Base-by-base conservation (phyloP, 1,140 invertebrate species). In the Globodera rostochiensis region DNA sequence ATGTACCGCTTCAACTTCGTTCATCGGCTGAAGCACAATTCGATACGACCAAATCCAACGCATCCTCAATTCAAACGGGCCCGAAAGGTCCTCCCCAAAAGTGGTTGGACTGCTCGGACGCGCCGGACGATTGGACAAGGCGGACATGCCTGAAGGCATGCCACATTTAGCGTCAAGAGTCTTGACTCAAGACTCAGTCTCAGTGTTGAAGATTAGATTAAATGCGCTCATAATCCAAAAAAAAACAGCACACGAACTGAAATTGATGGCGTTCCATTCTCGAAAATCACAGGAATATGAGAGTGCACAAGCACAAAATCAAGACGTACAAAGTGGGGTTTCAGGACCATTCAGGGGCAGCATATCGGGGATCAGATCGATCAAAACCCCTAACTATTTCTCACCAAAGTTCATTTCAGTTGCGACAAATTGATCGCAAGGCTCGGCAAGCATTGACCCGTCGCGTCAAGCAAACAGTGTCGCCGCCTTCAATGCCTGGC, bases 401-500 rank as follows among this genome's bases (percentile, higher is more conserved):
- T 60, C 13, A 64, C 57, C 13, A 64, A 64, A 64, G 19, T 78
- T 78, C 36, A 36, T 36, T 60, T 66, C 80, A 75, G 86, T 83
- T 86, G 75, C 84, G 77, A 49, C 64, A 75, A 79, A 88, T 88
- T 79, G 83, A 87, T 67, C 84, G 69, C 64, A 79, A 87, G 67
- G 84, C 81, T 15, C 76, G 81, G 19, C 69, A 83, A 60, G 71
- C 69, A n/a, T 49, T 73, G n/a, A 79, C 77, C 73, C 36, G 64
- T 53, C 53, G 76, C 15, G 75, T 79, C 36, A 71, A 84, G 45
- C 46, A 81, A 21, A 77, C 80, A 70, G 73, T 87, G 13, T 84
- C 50, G 46, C 86, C 86, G 66, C 85, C 85, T 13, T 69, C 84
- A 5, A 67, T 84, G 45, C 87, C 87, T 9, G 85, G 87, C 11